Conservation (phyloP, 2,888 invertebrate genomes). For the Pseudococcus longispinus region DNA sequence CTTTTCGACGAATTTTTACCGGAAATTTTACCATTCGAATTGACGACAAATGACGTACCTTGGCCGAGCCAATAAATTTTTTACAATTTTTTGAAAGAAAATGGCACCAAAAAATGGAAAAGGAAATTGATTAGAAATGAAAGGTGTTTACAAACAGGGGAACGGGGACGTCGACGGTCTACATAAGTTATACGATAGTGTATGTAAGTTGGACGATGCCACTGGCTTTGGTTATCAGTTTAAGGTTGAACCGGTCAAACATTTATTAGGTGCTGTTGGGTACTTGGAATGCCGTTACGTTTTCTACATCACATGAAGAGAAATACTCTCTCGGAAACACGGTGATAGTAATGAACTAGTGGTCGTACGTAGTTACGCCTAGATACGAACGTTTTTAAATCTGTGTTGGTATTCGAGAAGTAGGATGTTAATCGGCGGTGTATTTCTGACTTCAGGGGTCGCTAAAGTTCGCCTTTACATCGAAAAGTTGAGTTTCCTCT, state of each 20-base stretch:
- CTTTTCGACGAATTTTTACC: too few species aligned
- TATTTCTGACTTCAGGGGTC: neutral
- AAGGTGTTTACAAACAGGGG: neutral
- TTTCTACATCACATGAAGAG: neutral
- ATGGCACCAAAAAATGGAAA: neutral
- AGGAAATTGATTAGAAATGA: neutral
- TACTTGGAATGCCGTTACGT: conserved; percentile 33
- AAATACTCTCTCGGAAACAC: conserved; percentile 7
- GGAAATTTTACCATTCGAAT: too few species aligned
- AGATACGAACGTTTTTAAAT: neutral
- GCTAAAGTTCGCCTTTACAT: neutral
- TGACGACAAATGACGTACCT: too few species aligned
- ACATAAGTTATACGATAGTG: neutral
- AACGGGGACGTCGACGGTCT: neutral
- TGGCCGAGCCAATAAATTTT: too few species aligned
- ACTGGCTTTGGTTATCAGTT: conserved; percentile 33
- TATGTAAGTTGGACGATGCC: conserved; percentile 9
- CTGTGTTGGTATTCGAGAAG: conserved; percentile 18
- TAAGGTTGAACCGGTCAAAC: conserved; percentile 35
- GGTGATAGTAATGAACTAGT: conserved; percentile 5
- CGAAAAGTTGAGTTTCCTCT: too few species aligned
- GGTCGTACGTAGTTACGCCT: neutral
- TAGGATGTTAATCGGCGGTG: conserved; percentile 5
- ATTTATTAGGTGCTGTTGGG: conserved; percentile 33
- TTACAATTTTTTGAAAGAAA: neutral